phyloP scores from a whole-genome alignment of 1,140 invertebrate genomes.

The Drosophila tsacasi region DNA sequence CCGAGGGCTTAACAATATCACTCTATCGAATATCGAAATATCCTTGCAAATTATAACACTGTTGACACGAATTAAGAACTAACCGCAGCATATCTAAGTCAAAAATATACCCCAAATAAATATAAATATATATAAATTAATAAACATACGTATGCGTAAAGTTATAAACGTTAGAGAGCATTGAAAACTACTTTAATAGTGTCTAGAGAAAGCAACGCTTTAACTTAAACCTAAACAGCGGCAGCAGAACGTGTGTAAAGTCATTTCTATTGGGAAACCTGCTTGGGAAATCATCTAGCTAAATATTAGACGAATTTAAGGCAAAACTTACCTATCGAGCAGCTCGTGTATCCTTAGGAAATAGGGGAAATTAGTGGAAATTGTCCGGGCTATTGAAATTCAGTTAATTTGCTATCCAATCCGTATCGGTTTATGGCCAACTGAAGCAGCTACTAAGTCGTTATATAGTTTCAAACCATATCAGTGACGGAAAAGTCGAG shows the following conservation, averaged over 20 bases:
- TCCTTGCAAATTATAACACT: constrained; percentile 72
- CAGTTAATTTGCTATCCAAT: constrained; percentile 30
- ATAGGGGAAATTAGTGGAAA: constrained; percentile 37
- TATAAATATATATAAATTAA: constrained; percentile 25
- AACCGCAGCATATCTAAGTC: constrained; percentile 64
- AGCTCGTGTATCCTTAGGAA: constrained; percentile 19
- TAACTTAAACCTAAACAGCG: constrained; percentile 25
- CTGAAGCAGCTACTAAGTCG: constrained; percentile 40
- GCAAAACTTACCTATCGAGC: constrained; percentile 13
- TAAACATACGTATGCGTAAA: constrained; percentile 33
- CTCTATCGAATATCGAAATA: constrained; percentile 40
- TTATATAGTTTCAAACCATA: constrained; percentile 61
- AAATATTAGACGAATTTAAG: constrained; percentile 81
- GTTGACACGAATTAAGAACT: constrained; percentile 61
- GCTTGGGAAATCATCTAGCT: constrained; percentile 68
- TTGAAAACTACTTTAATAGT: constrained; percentile 68
- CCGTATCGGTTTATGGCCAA: constrained; percentile 33
- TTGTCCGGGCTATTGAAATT: constrained; percentile 26
- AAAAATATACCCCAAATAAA: constrained; percentile 44
- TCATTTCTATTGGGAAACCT: constrained; percentile 36
- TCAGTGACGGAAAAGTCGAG: constrained; percentile 49
- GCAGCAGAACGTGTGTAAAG: constrained; percentile 45
- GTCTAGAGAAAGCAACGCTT: constrained; percentile 60
- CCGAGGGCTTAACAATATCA: constrained; percentile 32
- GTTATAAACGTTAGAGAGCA: constrained; percentile 64